Conservation (phyloP, 2,888 invertebrate genomes). For the Coelinius sp. region DNA sequence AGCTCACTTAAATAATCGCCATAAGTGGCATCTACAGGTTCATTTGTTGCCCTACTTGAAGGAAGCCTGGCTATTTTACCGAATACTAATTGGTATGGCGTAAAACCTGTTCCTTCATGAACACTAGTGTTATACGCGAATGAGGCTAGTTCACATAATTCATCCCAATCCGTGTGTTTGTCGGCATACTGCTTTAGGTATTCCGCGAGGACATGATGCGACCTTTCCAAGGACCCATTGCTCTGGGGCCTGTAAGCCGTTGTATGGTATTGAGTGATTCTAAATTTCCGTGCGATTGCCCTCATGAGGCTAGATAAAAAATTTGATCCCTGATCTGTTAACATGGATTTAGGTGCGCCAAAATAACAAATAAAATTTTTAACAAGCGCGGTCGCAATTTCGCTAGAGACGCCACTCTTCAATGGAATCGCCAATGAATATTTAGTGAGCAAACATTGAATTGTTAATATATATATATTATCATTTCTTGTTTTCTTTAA, state of each 20-base stretch:
- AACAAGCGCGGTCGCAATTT: constrained; percentile 30
- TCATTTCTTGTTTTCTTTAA: constrained; percentile 8
- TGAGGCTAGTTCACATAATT: constrained; percentile 37
- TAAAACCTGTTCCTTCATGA: constrained; percentile 42
- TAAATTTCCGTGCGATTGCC: constrained; percentile 30
- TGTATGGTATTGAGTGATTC: constrained; percentile 24
- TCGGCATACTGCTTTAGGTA: too few relatives aligned
- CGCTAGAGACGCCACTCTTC: background rate
- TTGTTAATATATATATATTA: constrained; percentile 31
- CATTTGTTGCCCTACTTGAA: constrained; percentile 17
- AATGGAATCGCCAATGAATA: constrained; percentile 37
- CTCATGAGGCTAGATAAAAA: constrained; percentile 37
- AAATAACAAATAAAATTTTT: constrained; percentile 35
- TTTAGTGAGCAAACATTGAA: constrained; percentile 38
- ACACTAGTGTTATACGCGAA: constrained; percentile 29
- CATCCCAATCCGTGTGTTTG: constrained; percentile 32
- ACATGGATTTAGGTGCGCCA: constrained; percentile 27
- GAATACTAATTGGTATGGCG: constrained; percentile 44
- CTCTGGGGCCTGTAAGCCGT: constrained; percentile 40
- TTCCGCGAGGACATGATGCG: constrained; percentile 43
- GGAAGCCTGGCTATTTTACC: constrained; percentile 40
- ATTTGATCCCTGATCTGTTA: constrained; percentile 41
- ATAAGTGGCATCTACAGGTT: constrained; percentile 22
- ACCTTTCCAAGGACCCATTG: constrained; percentile 42
- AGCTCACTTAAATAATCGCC: constrained; percentile 20